These are phyloP conservation scores for Gymnothorax reevesii DNA, from an alignment of 2,797 vertebrate genomes.

Conservation along the genomic window DNA sequence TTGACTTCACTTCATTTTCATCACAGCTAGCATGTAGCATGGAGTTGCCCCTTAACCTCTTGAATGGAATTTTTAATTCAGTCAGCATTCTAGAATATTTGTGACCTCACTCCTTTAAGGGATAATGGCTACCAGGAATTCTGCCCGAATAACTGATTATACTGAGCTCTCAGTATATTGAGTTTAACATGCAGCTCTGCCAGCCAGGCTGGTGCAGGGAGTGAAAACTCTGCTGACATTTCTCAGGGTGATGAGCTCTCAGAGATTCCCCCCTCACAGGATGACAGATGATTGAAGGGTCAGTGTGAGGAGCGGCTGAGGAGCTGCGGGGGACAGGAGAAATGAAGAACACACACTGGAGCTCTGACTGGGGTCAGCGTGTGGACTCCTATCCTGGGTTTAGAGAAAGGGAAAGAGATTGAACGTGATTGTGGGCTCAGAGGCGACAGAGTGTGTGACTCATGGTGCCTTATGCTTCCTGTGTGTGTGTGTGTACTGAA, in stretches of 20 bases:
- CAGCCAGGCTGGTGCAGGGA: background rate
- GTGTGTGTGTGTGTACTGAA: background rate
- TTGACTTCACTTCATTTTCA: too few species aligned
- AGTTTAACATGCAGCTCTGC: background rate
- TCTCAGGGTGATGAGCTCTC: background rate
- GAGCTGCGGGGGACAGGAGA: background rate
- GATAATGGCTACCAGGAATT: background rate
- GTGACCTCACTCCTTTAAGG: too few species aligned
- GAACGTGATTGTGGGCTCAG: background rate
- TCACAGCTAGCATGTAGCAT: too few species aligned
- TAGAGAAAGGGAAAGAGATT: background rate
- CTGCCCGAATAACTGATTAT: background rate
- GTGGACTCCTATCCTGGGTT: background rate
- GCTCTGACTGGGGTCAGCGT: background rate
- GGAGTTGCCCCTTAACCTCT: too few species aligned
- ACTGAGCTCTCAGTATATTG: background rate
- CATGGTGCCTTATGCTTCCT: background rate
- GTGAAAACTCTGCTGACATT: background rate
- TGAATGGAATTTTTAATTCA: too few species aligned
- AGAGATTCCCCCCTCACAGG: background rate
- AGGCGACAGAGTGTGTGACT: constrained; percentile 12
- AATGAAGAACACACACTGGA: background rate
- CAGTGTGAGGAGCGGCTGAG: background rate
- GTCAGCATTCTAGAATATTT: background rate
- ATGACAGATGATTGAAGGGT: background rate